Evolutionary conservation across 1,140 invertebrate genomes (phyloP).

Genomic region (Lasaia peninsularis): DNA sequence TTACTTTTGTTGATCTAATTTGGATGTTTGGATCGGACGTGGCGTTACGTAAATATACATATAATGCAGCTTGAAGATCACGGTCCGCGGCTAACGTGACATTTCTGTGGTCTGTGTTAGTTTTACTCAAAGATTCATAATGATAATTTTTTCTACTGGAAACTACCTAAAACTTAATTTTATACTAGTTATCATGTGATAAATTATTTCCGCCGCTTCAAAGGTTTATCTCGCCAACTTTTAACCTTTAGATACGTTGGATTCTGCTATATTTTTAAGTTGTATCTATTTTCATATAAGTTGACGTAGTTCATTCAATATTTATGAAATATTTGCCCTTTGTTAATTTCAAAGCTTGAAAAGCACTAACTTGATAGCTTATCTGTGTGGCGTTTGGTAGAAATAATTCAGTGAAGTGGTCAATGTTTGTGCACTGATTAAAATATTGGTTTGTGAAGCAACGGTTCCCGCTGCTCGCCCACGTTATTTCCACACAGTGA

Average conservation of each 20-base stretch:
- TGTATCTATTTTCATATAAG: no score
- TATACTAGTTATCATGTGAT: no score
- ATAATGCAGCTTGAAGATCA: conserved; percentile 13
- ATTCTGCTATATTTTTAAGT: no score
- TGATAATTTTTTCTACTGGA: background rate
- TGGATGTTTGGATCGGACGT: conserved; percentile 37
- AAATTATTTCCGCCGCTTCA: no score
- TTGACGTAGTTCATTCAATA: no score
- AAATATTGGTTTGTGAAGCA: conserved; percentile 16
- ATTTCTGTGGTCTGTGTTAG: conserved; percentile 11
- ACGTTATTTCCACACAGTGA: background rate
- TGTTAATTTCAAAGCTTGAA: background rate
- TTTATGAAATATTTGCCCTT: no score
- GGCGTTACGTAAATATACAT: conserved; percentile 47
- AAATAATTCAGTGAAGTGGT: background rate
- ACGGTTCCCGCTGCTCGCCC: background rate
- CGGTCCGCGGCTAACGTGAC: background rate
- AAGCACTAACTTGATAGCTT: background rate
- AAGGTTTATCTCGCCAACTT: no score
- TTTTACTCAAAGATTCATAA: conserved; percentile 17
- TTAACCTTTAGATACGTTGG: no score
- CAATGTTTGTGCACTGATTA: conserved; percentile 3
- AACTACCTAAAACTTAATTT: no score
- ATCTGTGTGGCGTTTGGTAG: background rate
- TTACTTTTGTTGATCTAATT: conserved; percentile 53